Evolutionary conservation across 2,888 invertebrate species (phyloP), one percentile per base, ranked within the genome.

Genomic region (Aricia artaxerxes): DNA sequence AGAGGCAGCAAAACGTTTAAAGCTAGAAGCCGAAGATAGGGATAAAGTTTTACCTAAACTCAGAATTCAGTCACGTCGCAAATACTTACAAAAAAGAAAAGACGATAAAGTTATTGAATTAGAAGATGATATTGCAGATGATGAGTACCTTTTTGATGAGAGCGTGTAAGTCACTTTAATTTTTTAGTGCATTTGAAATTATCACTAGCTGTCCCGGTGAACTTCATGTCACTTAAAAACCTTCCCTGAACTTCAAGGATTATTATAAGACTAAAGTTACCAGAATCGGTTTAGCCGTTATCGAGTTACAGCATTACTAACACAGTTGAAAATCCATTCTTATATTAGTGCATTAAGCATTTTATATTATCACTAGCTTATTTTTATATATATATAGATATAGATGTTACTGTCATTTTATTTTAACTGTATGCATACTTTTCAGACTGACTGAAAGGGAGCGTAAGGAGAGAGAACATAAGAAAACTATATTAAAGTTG

Each of bases 71-170:
- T 99, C 99, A 0, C 96, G 99, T 44, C 95, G 99, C 76, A 97
- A 98, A 86, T 99, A 99, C 90, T 95, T 99, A 84, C 97, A 98
- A 87, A 99, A 99, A 90, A 95, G 99, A 75, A 99, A 99, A 91
- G 98, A 97, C 80, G 99, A 99, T 87, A 99, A 99, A 94, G 96
- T 99, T 60, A 96, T 97, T 11, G 99, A 99, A 89, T 92, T 99
- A 78, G 99, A 99, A 92, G 98, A 97, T 6, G 99, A 99, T 87
- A 98, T 99, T 80, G 94, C 96, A 76, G 99, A 99, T 90, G 99
- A 99, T 94, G 99, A 99, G 90, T 98, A 98, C 88, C 95, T 99
- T 0, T 99, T 99, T 90, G 97, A 97, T 79, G 98, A 98, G 82
- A 96, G 97, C 87, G 95, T 97, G 97, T 98, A 95, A 95, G 96